Conservation (phyloP, 2,113 vertebrate species). For the Burhinus oedicnemus region DNA sequence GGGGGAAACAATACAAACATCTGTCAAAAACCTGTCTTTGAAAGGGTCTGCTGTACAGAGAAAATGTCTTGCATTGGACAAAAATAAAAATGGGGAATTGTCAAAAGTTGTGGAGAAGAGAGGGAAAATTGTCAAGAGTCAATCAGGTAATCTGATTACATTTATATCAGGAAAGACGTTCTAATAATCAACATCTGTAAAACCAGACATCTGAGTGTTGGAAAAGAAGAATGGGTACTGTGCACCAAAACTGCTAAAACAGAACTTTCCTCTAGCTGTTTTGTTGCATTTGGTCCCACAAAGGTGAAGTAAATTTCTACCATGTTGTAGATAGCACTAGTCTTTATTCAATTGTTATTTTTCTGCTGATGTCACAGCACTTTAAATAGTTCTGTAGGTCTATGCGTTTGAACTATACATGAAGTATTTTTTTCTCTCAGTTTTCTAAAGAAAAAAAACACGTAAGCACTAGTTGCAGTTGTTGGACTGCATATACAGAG, state of each 20-base stretch:
- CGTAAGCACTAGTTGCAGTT: background rate
- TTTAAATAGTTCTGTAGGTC: background rate
- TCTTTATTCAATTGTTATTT: background rate
- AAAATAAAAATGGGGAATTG: background rate
- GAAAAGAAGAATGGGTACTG: background rate
- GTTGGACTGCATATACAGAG: background rate
- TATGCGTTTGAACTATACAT: background rate
- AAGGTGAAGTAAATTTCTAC: background rate
- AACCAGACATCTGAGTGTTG: background rate
- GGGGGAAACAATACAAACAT: accelerated
- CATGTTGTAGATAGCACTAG: background rate
- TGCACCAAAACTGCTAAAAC: background rate
- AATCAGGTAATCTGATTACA: background rate
- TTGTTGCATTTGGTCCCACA: background rate
- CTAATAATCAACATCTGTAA: background rate
- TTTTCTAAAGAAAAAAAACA: background rate
- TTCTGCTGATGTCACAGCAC: background rate
- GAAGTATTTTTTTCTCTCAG: background rate
- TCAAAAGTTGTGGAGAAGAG: background rate
- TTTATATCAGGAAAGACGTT: background rate
- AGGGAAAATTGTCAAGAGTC: background rate
- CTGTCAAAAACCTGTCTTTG: background rate
- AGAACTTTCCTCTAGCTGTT: background rate
- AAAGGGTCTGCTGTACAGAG: background rate
- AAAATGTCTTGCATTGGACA: accelerated